Percentiles rank a stretch among this genome's conserved stretches.
Evolutionary conservation across 2,797 vertebrate genomes (phyloP).

Genomic region (Clarias platycephalus): DNA sequence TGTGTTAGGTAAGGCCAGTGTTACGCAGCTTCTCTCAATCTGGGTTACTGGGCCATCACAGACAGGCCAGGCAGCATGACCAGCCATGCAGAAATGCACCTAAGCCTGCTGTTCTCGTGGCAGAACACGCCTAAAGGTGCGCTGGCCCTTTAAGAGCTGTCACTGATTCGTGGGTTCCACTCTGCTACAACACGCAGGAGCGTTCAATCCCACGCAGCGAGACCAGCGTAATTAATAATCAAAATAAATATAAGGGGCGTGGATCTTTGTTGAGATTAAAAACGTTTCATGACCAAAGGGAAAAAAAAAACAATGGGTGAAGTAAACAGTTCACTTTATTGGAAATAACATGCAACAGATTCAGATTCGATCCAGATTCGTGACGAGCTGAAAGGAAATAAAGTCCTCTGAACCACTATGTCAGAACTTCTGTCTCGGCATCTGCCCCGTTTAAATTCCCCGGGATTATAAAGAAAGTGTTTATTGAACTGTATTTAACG

Average conservation of each 20-base stretch:
- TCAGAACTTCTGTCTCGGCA: background rate
- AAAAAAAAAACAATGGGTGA: background rate
- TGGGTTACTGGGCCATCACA: conserved; percentile 82
- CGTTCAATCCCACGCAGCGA: background rate
- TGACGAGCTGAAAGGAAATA: background rate
- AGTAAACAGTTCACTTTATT: background rate
- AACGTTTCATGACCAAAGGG: background rate
- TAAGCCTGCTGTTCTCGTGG: conserved; percentile 41
- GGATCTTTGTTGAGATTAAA: background rate
- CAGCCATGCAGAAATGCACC: conserved; percentile 77
- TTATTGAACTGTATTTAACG: background rate
- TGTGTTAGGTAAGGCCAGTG: conserved; percentile 72
- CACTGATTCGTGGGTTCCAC: background rate
- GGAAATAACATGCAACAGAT: background rate
- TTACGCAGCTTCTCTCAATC: conserved; percentile 78
- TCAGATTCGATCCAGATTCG: background rate
- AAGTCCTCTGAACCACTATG: background rate
- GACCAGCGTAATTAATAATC: background rate
- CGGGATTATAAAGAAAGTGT: background rate
- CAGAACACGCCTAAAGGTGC: conserved; percentile 24
- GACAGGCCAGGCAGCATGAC: conserved; percentile 76
- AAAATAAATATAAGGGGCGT: background rate
- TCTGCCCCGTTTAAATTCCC: background rate
- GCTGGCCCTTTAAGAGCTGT: conserved; percentile 73
- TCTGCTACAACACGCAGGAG: background rate